Evolutionary conservation across 2,888 invertebrate species (phyloP), one percentile per base, ranked within the genome.

Genomic region (Hypomecis punctinalis): DNA sequence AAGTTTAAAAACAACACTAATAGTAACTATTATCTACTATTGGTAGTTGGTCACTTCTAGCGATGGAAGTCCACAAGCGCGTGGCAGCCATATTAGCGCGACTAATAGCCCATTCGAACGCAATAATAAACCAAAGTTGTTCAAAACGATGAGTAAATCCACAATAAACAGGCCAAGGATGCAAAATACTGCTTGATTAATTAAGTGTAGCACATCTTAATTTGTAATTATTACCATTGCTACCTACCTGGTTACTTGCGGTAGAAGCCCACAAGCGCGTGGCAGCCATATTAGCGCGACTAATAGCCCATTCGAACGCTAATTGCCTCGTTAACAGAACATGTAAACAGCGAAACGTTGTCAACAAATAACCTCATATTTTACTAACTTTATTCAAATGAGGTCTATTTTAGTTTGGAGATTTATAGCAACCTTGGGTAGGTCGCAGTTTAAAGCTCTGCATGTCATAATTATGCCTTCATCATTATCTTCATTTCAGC

Each of bases 291-390:
- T 55, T 60, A 60, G 45, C 51, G 35, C 43, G 11, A 51, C 58
- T 60, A 64, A 64, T 55, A 13, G 64, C 55, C 51, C 46, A 55
- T 64, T 64, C 40, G 54, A 23, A 10, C 39, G 37, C 6, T 64
- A 64, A 64, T 64, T 60, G 64, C 35, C 40, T 46, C 49, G 45
- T 33, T 64, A 64, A 49, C 51, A 9, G 33, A 54, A 48, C 39
- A 11, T 54, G 59, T 58, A 53, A 58, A 58, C 48, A 54, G n/a
- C 52, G 46, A 53, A 56, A 57, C 52, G 13, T 37, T 51, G 45
- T 11, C 11, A 55, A 61, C 43, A 37, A 37, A 49, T 43, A 9
- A 11, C 9, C 7, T 40, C 13, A 2, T 52, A 13, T 9, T 52
- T 49, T 35, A 46, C 46, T 23, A 23, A 23, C 23, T 23, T 23